These are phyloP conservation scores for Antedon mediterranea DNA, from an alignment of 53 echinoderm and acorn worm genomes.

Conservation along the genomic window DNA sequence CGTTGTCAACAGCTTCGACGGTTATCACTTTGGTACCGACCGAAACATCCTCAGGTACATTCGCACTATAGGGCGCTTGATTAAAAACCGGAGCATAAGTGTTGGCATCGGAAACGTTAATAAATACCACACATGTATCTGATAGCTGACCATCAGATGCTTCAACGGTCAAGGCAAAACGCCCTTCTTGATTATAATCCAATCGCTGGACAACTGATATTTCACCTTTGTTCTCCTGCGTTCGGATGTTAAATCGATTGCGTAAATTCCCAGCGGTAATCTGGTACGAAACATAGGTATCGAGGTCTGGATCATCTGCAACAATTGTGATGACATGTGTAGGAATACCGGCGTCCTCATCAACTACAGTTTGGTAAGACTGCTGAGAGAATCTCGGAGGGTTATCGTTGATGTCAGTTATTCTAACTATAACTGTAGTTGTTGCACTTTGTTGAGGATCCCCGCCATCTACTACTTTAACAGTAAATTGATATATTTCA, in stretches of 20 bases:
- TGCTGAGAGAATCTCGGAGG: slow-evolving; percentile 49
- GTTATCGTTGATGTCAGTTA: slow-evolving; percentile 88
- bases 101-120: slow-evolving; percentile 87
- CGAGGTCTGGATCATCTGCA: slow-evolving; percentile 78
- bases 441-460: slow-evolving; percentile 43
- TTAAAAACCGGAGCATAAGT: slow-evolving; percentile 73
- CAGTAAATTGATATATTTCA: slow-evolving; percentile 47
- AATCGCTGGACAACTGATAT: slow-evolving; percentile 68
- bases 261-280: slow-evolving; percentile 61
- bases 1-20: slow-evolving; percentile 72
- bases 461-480: slow-evolving; percentile 66
- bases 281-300: slow-evolving; percentile 78
- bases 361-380: slow-evolving; percentile 43
- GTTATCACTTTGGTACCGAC: slow-evolving; percentile 45
- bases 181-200: slow-evolving; percentile 73
- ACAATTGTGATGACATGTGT: slow-evolving; percentile 49
- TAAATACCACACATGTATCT: slow-evolving; percentile 55
- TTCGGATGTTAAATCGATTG: slow-evolving; percentile 80
- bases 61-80: slow-evolving; percentile 62
- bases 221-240: slow-evolving; percentile 57
- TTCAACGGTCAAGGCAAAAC: slow-evolving; percentile 60
- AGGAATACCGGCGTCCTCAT: slow-evolving; percentile 58
- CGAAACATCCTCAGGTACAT: slow-evolving; percentile 36
- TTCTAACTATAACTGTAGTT: slow-evolving; percentile 38
- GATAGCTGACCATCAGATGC: slow-evolving; percentile 69